These are phyloP conservation scores for Frieseomelitta varia DNA, from an alignment of 1,140 invertebrate genomes.

Conservation along the genomic window DNA sequence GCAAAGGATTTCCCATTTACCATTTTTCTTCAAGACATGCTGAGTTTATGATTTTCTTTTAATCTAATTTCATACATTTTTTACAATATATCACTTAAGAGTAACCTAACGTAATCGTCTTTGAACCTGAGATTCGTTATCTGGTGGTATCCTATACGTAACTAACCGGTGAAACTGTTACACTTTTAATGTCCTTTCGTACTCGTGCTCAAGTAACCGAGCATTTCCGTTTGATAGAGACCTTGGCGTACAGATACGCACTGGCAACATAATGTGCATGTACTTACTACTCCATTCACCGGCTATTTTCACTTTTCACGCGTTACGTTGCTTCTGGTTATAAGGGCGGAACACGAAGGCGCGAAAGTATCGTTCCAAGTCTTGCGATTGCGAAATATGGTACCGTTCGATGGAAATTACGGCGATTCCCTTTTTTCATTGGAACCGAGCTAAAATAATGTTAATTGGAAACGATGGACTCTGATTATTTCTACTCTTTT, in stretches of 20 bases:
- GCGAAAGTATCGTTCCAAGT: not conserved
- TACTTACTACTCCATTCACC: constrained; percentile 52
- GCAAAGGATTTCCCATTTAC: too few relatives aligned
- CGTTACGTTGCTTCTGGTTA: constrained; percentile 20
- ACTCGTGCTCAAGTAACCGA: constrained; percentile 61
- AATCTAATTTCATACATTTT: not conserved
- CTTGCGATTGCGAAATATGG: not conserved
- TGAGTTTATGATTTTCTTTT: not conserved
- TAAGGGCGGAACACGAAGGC: constrained; percentile 41
- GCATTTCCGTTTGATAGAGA: constrained; percentile 64
- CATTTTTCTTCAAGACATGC: too few relatives aligned
- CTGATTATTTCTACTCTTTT: too few relatives aligned
- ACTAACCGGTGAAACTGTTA: constrained; percentile 1
- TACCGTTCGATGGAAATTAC: not conserved
- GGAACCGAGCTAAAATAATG: too few relatives aligned
- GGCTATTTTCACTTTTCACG: constrained; percentile 65
- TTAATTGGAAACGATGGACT: not conserved
- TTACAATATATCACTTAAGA: not conserved
- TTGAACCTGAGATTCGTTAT: not conserved
- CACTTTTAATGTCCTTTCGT: constrained; percentile 48
- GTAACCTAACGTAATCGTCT: not conserved
- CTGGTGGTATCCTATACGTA: not conserved
- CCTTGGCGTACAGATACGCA: constrained; percentile 44
- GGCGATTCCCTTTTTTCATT: not conserved
- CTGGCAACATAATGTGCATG: constrained; percentile 18